Conservation (phyloP, 2,113 vertebrate species). For the Sander vitreus region DNA sequence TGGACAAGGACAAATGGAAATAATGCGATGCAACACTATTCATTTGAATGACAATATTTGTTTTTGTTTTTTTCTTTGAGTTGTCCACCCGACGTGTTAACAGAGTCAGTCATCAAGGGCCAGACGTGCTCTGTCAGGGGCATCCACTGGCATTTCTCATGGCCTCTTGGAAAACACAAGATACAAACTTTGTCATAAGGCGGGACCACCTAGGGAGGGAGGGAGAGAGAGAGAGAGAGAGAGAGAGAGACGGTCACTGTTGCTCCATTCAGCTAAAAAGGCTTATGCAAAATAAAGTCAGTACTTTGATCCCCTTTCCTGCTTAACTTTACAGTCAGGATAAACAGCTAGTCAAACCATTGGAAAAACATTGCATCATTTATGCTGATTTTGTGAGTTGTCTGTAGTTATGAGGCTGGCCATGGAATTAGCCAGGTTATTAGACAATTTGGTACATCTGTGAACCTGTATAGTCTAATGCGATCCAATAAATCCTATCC, state of each 20-base stretch:
- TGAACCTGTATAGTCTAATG: not conserved
- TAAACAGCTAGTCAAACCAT: not conserved
- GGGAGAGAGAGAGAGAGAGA: no score
- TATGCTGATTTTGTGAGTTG: not conserved
- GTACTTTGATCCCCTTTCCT: not conserved
- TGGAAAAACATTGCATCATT: not conserved
- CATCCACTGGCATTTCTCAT: constrained; percentile 79
- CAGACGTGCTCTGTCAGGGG: constrained; percentile 55
- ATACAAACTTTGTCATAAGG: constrained; percentile 74
- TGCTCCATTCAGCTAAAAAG: constrained; percentile 70
- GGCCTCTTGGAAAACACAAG: constrained; percentile 84
- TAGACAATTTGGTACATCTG: no score
- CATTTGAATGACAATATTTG: not conserved
- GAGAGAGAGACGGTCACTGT: not conserved
- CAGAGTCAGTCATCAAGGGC: constrained; percentile 53
- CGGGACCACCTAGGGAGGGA: constrained; percentile 80
- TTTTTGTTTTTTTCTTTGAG: not conserved
- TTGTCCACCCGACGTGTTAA: constrained; percentile 39
- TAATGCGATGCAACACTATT: not conserved
- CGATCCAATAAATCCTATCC: not conserved
- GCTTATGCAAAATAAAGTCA: constrained; percentile 78
- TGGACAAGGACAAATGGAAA: not conserved
- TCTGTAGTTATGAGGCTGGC: not conserved
- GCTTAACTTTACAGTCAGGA: not conserved
- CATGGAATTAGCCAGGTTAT: not conserved